Percentiles rank a stretch among this genome's conserved stretches.
phyloP scores from a whole-genome alignment of 2,113 vertebrate species.

The Halichoeres trimaculatus region DNA sequence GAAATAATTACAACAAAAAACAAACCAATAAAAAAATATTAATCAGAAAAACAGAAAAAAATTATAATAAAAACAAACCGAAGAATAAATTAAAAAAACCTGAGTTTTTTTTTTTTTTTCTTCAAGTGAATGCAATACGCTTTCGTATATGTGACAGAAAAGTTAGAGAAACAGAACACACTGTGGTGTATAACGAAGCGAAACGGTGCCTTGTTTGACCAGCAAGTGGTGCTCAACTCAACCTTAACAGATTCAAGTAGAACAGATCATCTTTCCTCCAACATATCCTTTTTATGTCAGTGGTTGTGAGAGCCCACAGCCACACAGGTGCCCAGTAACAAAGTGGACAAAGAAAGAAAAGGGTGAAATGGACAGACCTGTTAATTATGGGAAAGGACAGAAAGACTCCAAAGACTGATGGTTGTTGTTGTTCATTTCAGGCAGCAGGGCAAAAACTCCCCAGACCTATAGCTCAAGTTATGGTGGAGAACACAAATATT shows the following conservation, averaged over 20 bases:
- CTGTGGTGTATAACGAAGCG: constrained; percentile 27
- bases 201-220: constrained; percentile 23
- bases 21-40: too few species aligned
- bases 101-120: too few species aligned
- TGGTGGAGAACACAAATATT: constrained; percentile 18
- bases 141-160: constrained; percentile 3
- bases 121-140: too few species aligned
- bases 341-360: constrained; percentile 15
- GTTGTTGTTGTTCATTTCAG: constrained; percentile 21
- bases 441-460: constrained; percentile 14
- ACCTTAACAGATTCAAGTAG: not conserved
- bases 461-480: constrained; percentile 31
- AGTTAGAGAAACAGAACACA: constrained; percentile 11
- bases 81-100: too few species aligned
- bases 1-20: too few species aligned
- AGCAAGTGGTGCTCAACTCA: constrained; percentile 58
- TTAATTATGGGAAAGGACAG: constrained; percentile 1
- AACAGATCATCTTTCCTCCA: not conserved
- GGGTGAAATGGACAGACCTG: constrained; percentile 8
- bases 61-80: too few species aligned
- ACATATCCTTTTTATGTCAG: constrained; percentile 1
- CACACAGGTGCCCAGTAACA: not conserved
- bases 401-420: constrained; percentile 2
- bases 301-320: not conserved
- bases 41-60: too few species aligned